Percentiles rank a stretch among this genome's conserved stretches.
These are phyloP conservation scores for Idaea straminata DNA, from an alignment of 2,888 invertebrate genomes.

Conservation along the genomic window DNA sequence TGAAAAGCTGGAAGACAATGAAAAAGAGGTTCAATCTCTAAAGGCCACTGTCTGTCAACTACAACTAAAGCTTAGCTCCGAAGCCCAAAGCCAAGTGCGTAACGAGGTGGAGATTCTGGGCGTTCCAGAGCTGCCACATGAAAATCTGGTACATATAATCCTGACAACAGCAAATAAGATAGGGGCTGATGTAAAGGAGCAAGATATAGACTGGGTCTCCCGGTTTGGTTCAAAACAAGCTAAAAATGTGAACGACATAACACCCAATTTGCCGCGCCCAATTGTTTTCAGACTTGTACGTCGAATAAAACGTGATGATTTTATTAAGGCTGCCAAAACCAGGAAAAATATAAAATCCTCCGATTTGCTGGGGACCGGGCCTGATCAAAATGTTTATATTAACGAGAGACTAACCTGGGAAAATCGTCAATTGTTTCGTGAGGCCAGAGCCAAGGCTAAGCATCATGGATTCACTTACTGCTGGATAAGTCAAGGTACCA, in stretches of 20 bases:
- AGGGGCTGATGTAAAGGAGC: conserved; percentile 21
- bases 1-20: conserved; percentile 4
- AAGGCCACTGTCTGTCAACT: conserved; percentile 9
- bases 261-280: conserved; percentile 18
- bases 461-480: conserved; percentile 16
- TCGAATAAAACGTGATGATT: conserved; percentile 19
- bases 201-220: conserved; percentile 23
- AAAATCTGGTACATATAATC: conserved; percentile 23
- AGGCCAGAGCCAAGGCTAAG: conserved; percentile 13
- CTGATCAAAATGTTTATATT: conserved; percentile 11
- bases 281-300: conserved; percentile 24
- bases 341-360: conserved; percentile 20
- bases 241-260: not conserved
- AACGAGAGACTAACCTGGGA: conserved; percentile 25
- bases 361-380: conserved; percentile 15
- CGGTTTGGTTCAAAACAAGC: conserved; percentile 17
- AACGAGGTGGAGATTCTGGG: conserved; percentile 28
- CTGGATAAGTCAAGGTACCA: conserved; percentile 21
- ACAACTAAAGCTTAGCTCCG: conserved; percentile 16
- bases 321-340: conserved; percentile 26
- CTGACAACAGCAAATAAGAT: conserved; percentile 17
- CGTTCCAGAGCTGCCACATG: conserved; percentile 20
- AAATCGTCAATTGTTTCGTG: conserved; percentile 27
- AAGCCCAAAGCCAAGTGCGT: conserved; percentile 17
- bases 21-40: conserved; percentile 2